These are phyloP conservation scores for Spilarctia lutea DNA, from an alignment of 2,888 invertebrate genomes.

Conservation along the genomic window DNA sequence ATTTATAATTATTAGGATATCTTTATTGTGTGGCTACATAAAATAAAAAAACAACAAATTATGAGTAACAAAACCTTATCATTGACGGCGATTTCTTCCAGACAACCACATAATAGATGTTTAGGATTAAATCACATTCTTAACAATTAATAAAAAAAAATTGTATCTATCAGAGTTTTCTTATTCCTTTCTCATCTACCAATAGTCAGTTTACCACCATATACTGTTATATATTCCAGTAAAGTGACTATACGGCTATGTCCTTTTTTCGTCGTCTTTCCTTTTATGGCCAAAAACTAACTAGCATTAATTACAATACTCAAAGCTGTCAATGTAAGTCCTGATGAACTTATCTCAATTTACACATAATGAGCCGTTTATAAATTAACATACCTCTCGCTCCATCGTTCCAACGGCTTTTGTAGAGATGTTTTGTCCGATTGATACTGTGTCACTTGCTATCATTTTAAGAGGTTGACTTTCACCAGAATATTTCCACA, in stretches of 20 bases:
- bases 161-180: no score
- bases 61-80: no score
- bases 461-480: conserved; percentile 94
- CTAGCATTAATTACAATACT: background rate
- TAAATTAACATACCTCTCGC: conserved; percentile 83
- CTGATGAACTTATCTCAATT: background rate
- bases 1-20: no score
- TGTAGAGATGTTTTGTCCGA: conserved; percentile 94
- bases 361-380: background rate
- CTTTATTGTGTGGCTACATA: no score
- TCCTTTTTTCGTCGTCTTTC: background rate
- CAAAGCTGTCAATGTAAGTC: background rate
- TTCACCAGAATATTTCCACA: conserved; percentile 95
- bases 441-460: conserved; percentile 91
- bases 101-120: no score
- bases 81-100: no score
- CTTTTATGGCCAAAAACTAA: background rate
- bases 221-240: background rate
- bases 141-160: no score
- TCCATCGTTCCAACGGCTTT: conserved; percentile 93
- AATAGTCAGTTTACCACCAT: background rate
- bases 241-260: no score
- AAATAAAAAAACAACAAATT: no score
- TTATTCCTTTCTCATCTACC: background rate
- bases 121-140: no score